Conservation (phyloP, 35 echinoderm and acorn worm species). For the Lytechinus variegatus region DNA sequence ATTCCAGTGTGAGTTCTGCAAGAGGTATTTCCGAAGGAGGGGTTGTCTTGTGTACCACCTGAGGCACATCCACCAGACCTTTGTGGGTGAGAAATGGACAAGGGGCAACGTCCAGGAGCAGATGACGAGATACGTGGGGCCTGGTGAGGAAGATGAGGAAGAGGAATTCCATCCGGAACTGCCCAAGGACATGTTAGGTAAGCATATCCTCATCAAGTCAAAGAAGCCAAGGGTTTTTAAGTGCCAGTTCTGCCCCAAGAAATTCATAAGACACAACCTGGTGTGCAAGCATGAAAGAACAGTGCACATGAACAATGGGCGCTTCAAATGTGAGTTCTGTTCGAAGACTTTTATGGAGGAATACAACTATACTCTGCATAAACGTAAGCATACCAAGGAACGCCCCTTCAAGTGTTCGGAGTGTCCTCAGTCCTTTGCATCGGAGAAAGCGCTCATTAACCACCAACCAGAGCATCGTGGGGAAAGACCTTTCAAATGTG, state of each 20-base stretch:
- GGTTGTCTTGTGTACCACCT: conserved; percentile 22
- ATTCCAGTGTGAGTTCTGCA: conserved; percentile 23
- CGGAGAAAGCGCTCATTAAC: conserved; percentile 28
- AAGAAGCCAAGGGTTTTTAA: conserved; percentile 18
- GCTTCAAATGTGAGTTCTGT: conserved; percentile 32
- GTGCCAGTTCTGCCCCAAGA: conserved; percentile 45
- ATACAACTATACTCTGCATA: background rate
- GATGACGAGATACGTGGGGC: conserved; percentile 44
- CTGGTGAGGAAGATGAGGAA: conserved; percentile 30
- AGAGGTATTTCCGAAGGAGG: background rate
- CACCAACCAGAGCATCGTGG: conserved; percentile 22
- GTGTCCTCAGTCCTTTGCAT: conserved; percentile 40
- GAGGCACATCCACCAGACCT: conserved; percentile 13
- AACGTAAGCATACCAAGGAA: conserved; percentile 26
- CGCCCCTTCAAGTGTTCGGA: conserved; percentile 29
- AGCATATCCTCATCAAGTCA: background rate
- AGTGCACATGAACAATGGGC: conserved; percentile 19
- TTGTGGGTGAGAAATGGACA: conserved; percentile 30
- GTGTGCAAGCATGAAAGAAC: conserved; percentile 28
- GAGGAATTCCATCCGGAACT: conserved; percentile 33
- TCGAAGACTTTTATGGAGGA: conserved; percentile 36
- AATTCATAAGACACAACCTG: background rate
- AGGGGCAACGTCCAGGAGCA: conserved; percentile 9
- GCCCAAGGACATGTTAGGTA: conserved; percentile 39
- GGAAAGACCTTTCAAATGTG: conserved; percentile 27